Evolutionary conservation across 2,888 invertebrate genomes (phyloP), one percentile per base, ranked within the genome.

Genomic region (Drosophila crucigera): DNA sequence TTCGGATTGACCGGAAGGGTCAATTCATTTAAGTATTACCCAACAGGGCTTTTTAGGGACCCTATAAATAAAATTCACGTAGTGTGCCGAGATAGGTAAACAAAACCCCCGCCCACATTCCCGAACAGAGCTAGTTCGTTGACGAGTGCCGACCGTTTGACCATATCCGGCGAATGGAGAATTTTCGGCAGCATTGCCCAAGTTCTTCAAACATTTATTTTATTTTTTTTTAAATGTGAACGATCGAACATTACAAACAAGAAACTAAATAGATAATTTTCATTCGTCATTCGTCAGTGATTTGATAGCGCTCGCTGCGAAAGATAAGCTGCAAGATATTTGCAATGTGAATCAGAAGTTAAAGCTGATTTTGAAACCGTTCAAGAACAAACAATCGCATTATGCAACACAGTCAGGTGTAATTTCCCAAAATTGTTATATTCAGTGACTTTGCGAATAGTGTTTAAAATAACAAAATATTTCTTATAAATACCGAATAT

Each of bases 381-480:
- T 39, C 37, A 39, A 39, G 37, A 39, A 39, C 28, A 39, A n/a
- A 41, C 0, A 30, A 9, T 41, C 31, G 30, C 56, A 22, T 31
- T n/a, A 35, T 28, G 25, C 22, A 52, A 10, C 37, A 7, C 7
- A 30, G 22, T 3, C 68, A 31, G 52, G n/a, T 56, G 35, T 41
- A 41, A 56, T 41, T 52, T 25, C 25, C 22, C 1, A 37, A 60
- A 6, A 47, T 54, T n/a, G 14, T 37, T 41, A 71, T 9, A 25
- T 54, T n/a, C 14, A 14, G 43, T 75, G 61, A 72, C 30, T 59
- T 52, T 41, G 56, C 56, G 28, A 19, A 37, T 11, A 19, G 33
- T 41, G 19, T 55, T 25, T 28, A 49, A 62, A 54, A 37, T 39
- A 62, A 39, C 58, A 71, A 61, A 80, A 67, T 64, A 66, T 60